These are phyloP conservation scores for Sinosuthora webbiana DNA, from an alignment of 2,113 vertebrate genomes.

Conservation along the genomic window DNA sequence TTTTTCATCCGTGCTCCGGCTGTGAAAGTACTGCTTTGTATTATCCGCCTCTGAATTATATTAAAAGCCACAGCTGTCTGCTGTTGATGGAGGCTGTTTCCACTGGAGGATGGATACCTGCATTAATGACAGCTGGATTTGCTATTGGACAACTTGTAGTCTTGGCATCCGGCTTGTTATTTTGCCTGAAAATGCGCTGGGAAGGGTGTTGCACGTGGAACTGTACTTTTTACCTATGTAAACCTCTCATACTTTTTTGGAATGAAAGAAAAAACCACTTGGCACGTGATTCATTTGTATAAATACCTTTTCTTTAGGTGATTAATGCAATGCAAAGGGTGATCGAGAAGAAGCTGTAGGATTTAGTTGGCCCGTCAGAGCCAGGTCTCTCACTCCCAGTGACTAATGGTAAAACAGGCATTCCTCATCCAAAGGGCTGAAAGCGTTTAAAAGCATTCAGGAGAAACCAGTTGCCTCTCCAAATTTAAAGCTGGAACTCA, in stretches of 20 bases:
- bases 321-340: background rate
- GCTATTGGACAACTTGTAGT: background rate
- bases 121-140: background rate
- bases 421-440: background rate
- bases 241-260: rapidly evolving
- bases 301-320: background rate
- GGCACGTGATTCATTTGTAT: background rate
- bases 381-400: background rate
- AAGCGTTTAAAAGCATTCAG: background rate
- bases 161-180: background rate
- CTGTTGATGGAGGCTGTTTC: background rate
- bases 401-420: background rate
- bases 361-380: background rate
- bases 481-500: background rate
- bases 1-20: background rate
- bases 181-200: background rate
- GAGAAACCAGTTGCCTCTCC: background rate
- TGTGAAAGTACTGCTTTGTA: slow-evolving; percentile 3
- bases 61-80: background rate
- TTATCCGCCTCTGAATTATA: background rate
- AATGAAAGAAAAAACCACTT: background rate
- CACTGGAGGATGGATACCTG: background rate
- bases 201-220: background rate
- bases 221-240: background rate
- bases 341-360: background rate